Evolutionary conservation across 1,140 invertebrate genomes (phyloP).

Genomic region (Ptiloglossa arizonensis): DNA sequence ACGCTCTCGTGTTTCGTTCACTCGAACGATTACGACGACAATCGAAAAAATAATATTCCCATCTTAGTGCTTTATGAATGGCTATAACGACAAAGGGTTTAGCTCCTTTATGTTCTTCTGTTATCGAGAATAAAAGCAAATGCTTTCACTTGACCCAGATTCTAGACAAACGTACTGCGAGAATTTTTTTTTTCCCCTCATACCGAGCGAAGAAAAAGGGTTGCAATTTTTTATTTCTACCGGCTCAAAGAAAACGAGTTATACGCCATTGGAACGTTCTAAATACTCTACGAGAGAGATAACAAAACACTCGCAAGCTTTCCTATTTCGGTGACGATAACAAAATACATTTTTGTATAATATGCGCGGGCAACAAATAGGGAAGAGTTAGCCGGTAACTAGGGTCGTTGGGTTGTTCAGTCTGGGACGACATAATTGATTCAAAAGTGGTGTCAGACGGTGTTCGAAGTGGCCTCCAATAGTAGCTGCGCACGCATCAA

Average conservation of each 20-base stretch:
- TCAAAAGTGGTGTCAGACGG: too few species aligned
- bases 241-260: conserved; percentile 34
- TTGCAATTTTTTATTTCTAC: conserved; percentile 25
- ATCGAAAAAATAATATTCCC: conserved; percentile 25
- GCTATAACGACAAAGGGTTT: conserved; percentile 50
- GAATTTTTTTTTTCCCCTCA: conserved; percentile 8
- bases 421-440: too few species aligned
- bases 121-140: conserved; percentile 58
- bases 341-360: too few species aligned
- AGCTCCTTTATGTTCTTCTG: conserved; percentile 40
- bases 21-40: not conserved
- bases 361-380: too few species aligned
- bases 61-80: conserved; percentile 47
- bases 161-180: not conserved
- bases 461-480: too few species aligned
- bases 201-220: conserved; percentile 35
- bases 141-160: conserved; percentile 63
- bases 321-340: not conserved
- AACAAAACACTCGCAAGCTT: not conserved
- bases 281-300: not conserved
- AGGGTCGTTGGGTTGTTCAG: too few species aligned
- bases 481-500: too few species aligned
- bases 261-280: conserved; percentile 13
- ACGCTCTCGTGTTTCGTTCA: not conserved
- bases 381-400: too few species aligned